Conservation (phyloP, 2,888 invertebrate genomes). For the Nymphalis c-album region DNA sequence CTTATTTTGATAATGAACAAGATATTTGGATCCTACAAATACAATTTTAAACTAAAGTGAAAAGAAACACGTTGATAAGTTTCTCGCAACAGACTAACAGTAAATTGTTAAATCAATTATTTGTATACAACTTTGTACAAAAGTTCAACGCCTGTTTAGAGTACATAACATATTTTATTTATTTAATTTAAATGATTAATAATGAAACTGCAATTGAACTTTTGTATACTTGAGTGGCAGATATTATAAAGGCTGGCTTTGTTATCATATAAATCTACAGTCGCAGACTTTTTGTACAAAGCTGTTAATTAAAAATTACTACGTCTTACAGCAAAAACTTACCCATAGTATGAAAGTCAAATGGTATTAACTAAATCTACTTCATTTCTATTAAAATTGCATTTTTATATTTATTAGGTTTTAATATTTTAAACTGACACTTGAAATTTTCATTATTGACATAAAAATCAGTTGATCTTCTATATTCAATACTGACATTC, state of each 20-base stretch:
- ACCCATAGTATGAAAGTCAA: constrained; percentile 61
- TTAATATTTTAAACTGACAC: constrained; percentile 47
- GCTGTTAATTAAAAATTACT: constrained; percentile 57
- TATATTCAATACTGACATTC: constrained; percentile 66
- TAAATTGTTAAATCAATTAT: constrained; percentile 23
- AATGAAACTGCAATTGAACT: constrained; percentile 57
- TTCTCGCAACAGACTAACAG: too few relatives aligned
- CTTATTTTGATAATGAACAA: too few relatives aligned
- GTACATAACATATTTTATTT: constrained; percentile 26
- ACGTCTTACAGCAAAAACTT: constrained; percentile 45
- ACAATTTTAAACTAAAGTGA: too few relatives aligned
- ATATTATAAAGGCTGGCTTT: constrained; percentile 59
- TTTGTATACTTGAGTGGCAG: constrained; percentile 66
- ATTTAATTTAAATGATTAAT: constrained; percentile 32
- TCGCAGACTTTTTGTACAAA: constrained; percentile 71
- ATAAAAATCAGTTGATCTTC: constrained; percentile 53
- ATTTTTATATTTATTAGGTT: constrained; percentile 46
- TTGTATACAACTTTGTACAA: constrained; percentile 70
- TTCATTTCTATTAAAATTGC: constrained; percentile 37
- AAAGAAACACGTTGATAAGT: too few relatives aligned
- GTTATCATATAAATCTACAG: constrained; percentile 36
- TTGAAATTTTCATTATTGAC: constrained; percentile 56
- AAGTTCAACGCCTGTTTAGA: constrained; percentile 63
- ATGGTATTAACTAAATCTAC: constrained; percentile 24
- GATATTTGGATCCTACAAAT: too few relatives aligned